A percentile compares a stretch with the other conserved stretches of the same genome.
phyloP scores from a whole-genome alignment of 1,140 invertebrate genomes.

The Dendrolimus kikuchii region DNA sequence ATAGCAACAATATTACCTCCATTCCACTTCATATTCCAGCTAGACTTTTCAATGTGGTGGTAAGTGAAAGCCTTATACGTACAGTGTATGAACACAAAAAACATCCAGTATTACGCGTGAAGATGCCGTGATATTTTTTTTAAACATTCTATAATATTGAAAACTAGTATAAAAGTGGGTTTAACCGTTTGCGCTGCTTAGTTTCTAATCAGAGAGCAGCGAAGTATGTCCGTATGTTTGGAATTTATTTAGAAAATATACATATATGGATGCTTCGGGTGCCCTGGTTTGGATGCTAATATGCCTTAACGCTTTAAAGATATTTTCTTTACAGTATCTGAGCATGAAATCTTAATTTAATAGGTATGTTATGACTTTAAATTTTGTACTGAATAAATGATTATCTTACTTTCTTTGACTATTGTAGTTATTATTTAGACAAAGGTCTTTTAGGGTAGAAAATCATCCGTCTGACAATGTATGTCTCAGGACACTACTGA shows the following conservation, averaged over 20 bases:
- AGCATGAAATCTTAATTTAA: too few relatives aligned
- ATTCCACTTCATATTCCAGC: slow-evolving; percentile 20
- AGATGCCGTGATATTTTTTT: slow-evolving; percentile 44
- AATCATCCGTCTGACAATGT: too few relatives aligned
- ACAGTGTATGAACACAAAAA: slow-evolving; percentile 31
- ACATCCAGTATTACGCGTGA: slow-evolving; percentile 33
- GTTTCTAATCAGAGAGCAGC: slow-evolving; percentile 39
- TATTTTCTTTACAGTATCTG: too few relatives aligned
- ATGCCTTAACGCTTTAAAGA: too few relatives aligned
- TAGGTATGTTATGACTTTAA: too few relatives aligned
- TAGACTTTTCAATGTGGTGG: slow-evolving; percentile 19
- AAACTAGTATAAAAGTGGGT: slow-evolving; percentile 60
- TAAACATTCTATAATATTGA: slow-evolving; percentile 35
- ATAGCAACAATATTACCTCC: slow-evolving; percentile 14
- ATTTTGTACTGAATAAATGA: too few relatives aligned
- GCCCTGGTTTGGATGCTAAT: too few relatives aligned
- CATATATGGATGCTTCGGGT: too few relatives aligned
- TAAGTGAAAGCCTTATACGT: slow-evolving; percentile 56
- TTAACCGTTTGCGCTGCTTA: slow-evolving; percentile 32
- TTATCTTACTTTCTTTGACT: too few relatives aligned
- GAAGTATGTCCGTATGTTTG: slow-evolving; percentile 36
- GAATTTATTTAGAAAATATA: slow-evolving; percentile 13
- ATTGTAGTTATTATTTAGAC: too few relatives aligned
- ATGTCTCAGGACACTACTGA: too few relatives aligned
- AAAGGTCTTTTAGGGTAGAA: too few relatives aligned